Evolutionary conservation across 2,888 invertebrate species (phyloP).

Genomic region (Campoletis raptor): DNA sequence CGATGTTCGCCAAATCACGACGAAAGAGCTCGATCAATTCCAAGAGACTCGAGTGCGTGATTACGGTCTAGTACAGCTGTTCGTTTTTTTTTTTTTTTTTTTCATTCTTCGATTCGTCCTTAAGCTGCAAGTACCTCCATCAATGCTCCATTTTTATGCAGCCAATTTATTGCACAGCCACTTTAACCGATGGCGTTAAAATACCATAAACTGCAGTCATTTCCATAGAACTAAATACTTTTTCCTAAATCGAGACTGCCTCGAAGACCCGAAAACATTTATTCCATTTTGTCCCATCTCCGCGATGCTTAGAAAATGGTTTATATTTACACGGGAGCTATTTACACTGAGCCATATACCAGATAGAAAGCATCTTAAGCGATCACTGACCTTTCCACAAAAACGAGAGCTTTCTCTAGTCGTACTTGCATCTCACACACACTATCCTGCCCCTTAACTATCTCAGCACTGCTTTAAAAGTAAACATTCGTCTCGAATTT

Average conservation of each 20-base stretch:
- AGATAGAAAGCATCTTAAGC: constrained; percentile 28
- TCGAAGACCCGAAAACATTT: background rate
- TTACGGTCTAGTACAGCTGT: background rate
- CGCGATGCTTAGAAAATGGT: background rate
- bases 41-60: constrained; percentile 30
- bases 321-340: background rate
- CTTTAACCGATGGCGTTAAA: background rate
- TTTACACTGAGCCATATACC: background rate
- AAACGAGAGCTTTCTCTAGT: constrained; percentile 34
- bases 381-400: constrained; percentile 36
- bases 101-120: background rate
- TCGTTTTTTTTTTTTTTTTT: background rate
- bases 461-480: constrained; percentile 30
- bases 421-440: constrained; percentile 31
- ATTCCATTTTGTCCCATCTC: background rate
- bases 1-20: constrained; percentile 13
- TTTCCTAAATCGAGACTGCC: background rate
- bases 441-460: background rate
- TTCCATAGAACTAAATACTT: background rate
- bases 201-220: background rate
- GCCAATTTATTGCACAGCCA: background rate
- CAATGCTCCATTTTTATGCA: background rate
- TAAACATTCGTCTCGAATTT: constrained; percentile 65
- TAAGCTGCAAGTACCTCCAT: background rate
- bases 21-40: constrained; percentile 58